A percentile compares a stretch with the other conserved stretches of the same genome.
phyloP scores from a whole-genome alignment of 2,113 vertebrate species.

The Sapayoa aenigma region DNA sequence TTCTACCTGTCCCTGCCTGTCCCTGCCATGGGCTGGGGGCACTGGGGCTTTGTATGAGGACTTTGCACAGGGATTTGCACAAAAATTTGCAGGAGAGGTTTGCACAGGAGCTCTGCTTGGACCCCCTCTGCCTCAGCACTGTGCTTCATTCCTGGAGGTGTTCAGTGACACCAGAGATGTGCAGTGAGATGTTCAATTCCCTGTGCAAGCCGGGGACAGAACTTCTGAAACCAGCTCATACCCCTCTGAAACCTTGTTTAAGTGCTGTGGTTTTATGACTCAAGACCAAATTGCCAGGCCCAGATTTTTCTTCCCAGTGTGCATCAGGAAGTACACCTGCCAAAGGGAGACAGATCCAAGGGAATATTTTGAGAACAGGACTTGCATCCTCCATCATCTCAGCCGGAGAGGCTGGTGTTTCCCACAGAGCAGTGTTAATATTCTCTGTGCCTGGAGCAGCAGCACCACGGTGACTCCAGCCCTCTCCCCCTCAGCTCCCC shows the following conservation, averaged over 20 bases:
- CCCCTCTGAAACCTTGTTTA: neutral
- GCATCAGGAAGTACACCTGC: neutral
- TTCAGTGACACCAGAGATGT: neutral
- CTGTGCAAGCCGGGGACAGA: neutral
- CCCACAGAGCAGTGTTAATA: neutral
- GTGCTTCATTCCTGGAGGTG: neutral
- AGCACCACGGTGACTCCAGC: neutral
- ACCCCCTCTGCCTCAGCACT: rapidly evolving
- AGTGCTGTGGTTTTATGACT: rapidly evolving
- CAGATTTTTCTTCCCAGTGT: neutral
- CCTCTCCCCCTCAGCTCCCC: neutral
- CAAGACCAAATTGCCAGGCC: neutral
- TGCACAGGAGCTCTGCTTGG: neutral
- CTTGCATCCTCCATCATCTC: neutral
- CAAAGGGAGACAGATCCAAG: neutral
- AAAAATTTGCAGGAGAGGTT: rapidly evolving
- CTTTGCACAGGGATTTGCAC: neutral
- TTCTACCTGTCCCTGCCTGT: neutral
- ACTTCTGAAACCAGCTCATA: rapidly evolving
- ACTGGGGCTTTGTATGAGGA: neutral
- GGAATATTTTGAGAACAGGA: neutral
- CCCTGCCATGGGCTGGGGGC: neutral
- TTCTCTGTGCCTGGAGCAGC: neutral
- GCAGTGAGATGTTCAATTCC: neutral
- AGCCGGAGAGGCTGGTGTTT: neutral